A percentile compares a stretch with the other conserved stretches of the same genome.
phyloP scores from a whole-genome alignment of 2,888 invertebrate species.

The Dryobota labecula region DNA sequence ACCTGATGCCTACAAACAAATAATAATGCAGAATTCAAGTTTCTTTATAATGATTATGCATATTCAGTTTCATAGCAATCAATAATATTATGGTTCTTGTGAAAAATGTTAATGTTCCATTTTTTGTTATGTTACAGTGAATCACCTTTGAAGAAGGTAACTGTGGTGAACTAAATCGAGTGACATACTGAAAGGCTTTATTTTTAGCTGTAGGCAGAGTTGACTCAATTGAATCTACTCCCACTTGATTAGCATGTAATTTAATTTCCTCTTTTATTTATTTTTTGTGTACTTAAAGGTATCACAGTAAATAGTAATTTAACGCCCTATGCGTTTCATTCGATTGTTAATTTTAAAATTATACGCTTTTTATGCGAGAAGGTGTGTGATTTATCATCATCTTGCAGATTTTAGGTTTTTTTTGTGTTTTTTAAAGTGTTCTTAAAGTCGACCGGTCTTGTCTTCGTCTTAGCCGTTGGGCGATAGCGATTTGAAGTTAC shows the following conservation, averaged over 20 bases:
- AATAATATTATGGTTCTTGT: neutral
- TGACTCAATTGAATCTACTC: neutral
- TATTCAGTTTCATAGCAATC: neutral
- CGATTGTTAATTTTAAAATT: constrained; percentile 35
- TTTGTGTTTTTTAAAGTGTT: neutral
- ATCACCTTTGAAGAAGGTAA: neutral
- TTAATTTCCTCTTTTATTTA: constrained; percentile 53
- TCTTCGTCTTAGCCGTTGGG: neutral
- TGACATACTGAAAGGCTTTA: neutral
- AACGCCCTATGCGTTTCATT: constrained; percentile 48
- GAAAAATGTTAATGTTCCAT: too few species aligned
- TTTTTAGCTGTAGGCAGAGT: neutral
- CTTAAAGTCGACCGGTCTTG: too few species aligned
- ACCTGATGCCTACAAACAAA: neutral
- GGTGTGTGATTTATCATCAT: neutral
- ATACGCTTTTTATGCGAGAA: constrained; percentile 28
- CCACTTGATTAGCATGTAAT: constrained; percentile 49
- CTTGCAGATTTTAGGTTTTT: neutral
- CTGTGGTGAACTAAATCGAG: neutral
- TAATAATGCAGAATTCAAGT: neutral
- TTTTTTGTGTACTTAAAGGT: constrained; percentile 21
- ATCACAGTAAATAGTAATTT: constrained; percentile 46
- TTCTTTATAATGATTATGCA: neutral
- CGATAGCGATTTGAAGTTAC: neutral
- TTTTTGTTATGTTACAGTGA: too few species aligned